Evolutionary conservation across 2,888 invertebrate species (phyloP), one percentile per base, ranked within the genome.

Genomic region (Parnassius apollo): DNA sequence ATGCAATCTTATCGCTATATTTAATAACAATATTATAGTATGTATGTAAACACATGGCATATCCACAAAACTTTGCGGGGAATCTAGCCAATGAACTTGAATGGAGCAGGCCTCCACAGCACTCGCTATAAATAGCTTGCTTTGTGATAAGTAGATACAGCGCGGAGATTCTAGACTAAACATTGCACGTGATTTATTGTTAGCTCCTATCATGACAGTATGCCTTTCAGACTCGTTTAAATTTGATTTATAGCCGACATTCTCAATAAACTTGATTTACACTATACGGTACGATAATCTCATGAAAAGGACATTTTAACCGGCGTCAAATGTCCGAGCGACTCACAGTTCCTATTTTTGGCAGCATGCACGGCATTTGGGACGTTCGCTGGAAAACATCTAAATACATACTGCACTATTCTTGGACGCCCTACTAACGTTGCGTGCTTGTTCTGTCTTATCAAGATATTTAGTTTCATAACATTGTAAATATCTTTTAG

Each of bases 361-460:
- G 83, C 78, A 78, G 79, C 82, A 80, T 76, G 10, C 25, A 25
- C 45, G 83, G 87, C 83, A 90, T 90, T 86, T 83, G 83, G 85
- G 81, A 81, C 86, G 86, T 76, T 82, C 80, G 81, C 88, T 89
- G 90, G 88, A 90, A 85, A 82, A 86, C 82, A 82, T 80, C 80
- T 80, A 84, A 82, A 79, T 81, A 83, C 83, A 78, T 25, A 53
- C 57, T 61, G 75, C 74, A 79, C 84, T 91, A 91, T 91, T 89
- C 82, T 83, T 61, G 78, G 85, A 78, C 85, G 88, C 81, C 89
- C 88, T 86, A 88, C 83, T 83, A 82, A 88, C 81, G 69, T 67
- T 70, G 67, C 65, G 64, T 68, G 75, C 73, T 77, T 70, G 71
- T 76, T 78, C 76, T 80, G 77, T 80, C 79, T 78, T 74, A 67